Evolutionary conservation across 2,113 vertebrate species (phyloP).

Genomic region (Thinocorus orbignyianus): DNA sequence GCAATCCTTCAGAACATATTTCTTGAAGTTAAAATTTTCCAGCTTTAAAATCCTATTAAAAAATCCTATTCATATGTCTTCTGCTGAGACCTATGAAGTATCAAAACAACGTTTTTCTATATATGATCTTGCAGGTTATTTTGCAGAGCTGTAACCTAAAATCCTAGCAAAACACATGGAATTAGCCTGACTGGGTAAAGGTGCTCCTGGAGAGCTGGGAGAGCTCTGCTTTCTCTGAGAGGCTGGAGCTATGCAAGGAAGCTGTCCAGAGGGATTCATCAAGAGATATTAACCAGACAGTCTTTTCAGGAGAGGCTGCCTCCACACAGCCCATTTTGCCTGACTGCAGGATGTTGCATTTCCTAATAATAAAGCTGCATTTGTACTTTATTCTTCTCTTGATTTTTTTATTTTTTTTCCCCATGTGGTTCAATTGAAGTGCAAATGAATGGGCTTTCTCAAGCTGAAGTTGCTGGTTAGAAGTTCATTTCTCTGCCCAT

Average conservation of each 20-base stretch:
- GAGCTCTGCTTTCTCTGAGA: neutral
- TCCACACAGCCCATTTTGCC: neutral
- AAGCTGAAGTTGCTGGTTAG: neutral
- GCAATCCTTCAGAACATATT: neutral
- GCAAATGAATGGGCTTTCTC: neutral
- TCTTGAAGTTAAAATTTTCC: neutral
- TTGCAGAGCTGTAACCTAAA: neutral
- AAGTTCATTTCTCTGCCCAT: neutral
- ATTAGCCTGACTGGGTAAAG: neutral
- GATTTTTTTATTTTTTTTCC: neutral
- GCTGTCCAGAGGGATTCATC: neutral
- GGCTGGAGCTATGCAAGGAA: neutral
- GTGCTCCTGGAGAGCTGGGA: neutral
- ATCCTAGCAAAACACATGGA: neutral
- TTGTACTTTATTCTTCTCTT: neutral
- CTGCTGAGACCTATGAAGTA: neutral
- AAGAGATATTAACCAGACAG: neutral
- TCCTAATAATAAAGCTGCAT: neutral
- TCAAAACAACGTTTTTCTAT: neutral
- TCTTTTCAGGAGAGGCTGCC: neutral
- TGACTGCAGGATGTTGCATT: neutral
- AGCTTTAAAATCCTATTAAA: neutral
- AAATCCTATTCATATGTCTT: neutral
- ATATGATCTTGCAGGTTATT: neutral
- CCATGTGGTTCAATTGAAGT: fast-evolving